These are phyloP conservation scores for Hystrix cristata DNA, from an alignment of 2,113 vertebrate genomes.

Conservation along the genomic window DNA sequence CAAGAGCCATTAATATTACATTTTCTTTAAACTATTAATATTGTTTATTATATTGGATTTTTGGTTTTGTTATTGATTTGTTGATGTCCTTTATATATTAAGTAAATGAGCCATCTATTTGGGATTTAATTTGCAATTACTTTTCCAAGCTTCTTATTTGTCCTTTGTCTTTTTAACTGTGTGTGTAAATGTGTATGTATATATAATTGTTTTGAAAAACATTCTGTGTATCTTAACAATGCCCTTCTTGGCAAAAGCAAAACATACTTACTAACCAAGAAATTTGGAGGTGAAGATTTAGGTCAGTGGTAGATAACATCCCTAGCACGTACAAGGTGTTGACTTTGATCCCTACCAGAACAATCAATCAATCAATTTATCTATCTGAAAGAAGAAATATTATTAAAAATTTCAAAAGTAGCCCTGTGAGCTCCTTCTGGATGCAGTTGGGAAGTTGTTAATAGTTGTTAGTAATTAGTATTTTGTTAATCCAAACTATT, in stretches of 20 bases:
- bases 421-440: not conserved
- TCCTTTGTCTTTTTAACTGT: not conserved
- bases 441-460: not conserved
- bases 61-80: not conserved
- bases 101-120: not conserved
- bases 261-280: slow-evolving; percentile 12
- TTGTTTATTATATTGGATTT: not conserved
- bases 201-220: not conserved
- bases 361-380: not conserved
- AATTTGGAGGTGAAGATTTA: not conserved
- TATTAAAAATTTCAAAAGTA: slow-evolving; percentile 35
- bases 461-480: no score
- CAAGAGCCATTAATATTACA: not conserved
- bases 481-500: not conserved
- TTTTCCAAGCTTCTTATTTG: not conserved
- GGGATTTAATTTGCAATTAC: not conserved
- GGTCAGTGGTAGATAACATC: not conserved
- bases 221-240: slow-evolving; percentile 17
- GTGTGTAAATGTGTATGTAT: not conserved
- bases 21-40: not conserved
- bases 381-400: not conserved
- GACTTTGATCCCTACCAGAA: not conserved
- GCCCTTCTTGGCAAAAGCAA: not conserved
- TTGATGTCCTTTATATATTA: not conserved
- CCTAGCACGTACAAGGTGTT: not conserved